Conservation (phyloP, 2,113 vertebrate species). For the Carollia perspicillata region DNA sequence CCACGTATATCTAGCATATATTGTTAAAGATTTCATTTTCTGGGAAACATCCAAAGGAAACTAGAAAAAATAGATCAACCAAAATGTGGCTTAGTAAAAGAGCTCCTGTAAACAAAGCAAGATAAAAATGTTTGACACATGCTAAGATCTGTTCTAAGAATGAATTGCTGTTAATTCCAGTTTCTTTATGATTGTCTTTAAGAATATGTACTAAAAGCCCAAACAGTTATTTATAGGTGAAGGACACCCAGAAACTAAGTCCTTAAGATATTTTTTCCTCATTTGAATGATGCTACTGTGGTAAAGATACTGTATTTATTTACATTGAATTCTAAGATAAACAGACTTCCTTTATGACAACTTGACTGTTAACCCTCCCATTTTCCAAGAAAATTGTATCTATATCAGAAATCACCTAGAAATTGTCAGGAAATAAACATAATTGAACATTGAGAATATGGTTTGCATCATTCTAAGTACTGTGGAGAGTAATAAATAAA, state of each 20-base stretch:
- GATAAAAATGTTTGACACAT: not conserved
- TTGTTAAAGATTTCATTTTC: not conserved
- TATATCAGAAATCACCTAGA: not conserved
- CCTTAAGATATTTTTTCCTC: not conserved
- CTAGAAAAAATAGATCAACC: not conserved
- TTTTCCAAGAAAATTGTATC: not conserved
- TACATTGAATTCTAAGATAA: not conserved
- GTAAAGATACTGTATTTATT: not conserved
- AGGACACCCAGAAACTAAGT: not conserved
- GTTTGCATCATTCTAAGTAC: not conserved
- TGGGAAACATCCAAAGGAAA: not conserved
- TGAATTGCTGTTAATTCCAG: not conserved
- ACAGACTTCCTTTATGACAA: not conserved
- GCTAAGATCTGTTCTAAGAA: not conserved
- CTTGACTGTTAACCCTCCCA: not conserved
- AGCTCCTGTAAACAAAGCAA: not conserved
- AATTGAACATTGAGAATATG: not conserved
- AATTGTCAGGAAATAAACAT: not conserved
- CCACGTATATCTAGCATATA: not conserved
- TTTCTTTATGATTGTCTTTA: not conserved
- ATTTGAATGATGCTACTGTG: not conserved
- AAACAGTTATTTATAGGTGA: not conserved
- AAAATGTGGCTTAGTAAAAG: not conserved
- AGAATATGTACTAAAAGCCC: not conserved
- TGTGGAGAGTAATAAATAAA: not conserved